A percentile compares a stretch with the other conserved stretches of the same genome.
phyloP scores from a whole-genome alignment of 2,113 vertebrate species.

The Gorsachius goisagi region DNA sequence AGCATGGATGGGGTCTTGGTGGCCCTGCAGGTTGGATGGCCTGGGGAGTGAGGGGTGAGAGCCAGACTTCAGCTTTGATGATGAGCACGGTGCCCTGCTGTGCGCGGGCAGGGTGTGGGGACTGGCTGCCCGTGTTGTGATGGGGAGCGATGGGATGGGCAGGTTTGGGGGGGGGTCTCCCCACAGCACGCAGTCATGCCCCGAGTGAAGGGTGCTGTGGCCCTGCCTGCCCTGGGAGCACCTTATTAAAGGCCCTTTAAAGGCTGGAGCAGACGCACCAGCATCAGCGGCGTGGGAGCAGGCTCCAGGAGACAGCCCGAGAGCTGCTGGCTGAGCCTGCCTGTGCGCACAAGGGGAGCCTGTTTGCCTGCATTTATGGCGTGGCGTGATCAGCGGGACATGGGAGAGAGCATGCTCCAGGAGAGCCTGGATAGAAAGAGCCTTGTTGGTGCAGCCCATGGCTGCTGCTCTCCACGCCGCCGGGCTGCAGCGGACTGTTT shows the following conservation, averaged over 20 bases:
- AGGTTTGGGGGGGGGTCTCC: not conserved
- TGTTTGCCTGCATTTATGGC: not conserved
- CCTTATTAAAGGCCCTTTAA: not conserved
- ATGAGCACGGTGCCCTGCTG: not conserved
- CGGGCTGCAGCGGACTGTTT: not conserved
- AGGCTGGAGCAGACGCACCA: not conserved
- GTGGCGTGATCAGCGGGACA: rapidly evolving
- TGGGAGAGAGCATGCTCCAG: rapidly evolving
- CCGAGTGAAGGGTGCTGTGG: not conserved
- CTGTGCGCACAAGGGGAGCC: not conserved
- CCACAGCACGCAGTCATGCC: rapidly evolving
- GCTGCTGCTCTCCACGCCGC: not conserved
- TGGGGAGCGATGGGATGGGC: not conserved
- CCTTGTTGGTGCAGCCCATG: not conserved
- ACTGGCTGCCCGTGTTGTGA: not conserved
- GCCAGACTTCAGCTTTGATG: not conserved
- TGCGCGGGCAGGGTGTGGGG: not conserved
- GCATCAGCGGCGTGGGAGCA: rapidly evolving
- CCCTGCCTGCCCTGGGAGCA: not conserved
- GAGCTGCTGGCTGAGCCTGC: not conserved
- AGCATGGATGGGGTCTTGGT: not conserved
- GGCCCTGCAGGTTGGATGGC: not conserved
- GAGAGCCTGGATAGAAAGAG: not conserved
- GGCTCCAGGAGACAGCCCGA: not conserved
- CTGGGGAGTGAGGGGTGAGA: not conserved